Evolutionary conservation across 2,113 vertebrate species (phyloP).

Genomic region (Eolophus roseicapilla): DNA sequence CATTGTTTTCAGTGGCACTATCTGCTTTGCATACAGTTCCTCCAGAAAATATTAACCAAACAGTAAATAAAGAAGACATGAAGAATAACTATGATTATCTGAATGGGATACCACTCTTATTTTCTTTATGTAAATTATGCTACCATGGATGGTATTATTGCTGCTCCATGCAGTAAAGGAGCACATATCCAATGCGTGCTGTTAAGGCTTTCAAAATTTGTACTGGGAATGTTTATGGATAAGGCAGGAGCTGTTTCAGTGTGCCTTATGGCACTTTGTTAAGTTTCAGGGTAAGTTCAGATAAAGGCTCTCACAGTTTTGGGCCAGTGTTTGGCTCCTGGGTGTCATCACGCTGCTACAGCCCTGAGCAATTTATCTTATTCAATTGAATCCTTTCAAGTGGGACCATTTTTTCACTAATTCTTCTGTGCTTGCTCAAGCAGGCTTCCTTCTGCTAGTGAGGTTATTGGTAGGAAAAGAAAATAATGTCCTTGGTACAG

Average conservation of each 20-base stretch:
- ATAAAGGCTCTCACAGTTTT: fast-evolving
- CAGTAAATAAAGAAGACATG: not conserved
- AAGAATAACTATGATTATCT: not conserved
- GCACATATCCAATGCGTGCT: too few species aligned
- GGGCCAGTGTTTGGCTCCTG: not conserved
- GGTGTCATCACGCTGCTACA: not conserved
- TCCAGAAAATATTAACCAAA: not conserved
- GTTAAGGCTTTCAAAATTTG: not conserved
- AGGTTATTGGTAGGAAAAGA: not conserved
- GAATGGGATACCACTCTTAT: not conserved
- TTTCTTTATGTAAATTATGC: not conserved
- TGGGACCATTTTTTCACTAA: not conserved
- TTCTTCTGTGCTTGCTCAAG: not conserved
- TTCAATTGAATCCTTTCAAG: not conserved
- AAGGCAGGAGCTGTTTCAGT: not conserved
- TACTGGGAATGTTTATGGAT: not conserved
- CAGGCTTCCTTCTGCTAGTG: not conserved
- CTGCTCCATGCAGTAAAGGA: not conserved
- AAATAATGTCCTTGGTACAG: not conserved
- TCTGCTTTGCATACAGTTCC: not conserved
- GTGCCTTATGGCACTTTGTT: not conserved
- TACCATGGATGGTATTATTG: not conserved
- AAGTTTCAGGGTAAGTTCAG: not conserved
- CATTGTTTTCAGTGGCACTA: fast-evolving
- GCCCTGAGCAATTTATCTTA: not conserved